These are phyloP conservation scores for Saimiri boliviensis DNA, from an alignment of 2,113 vertebrate genomes.

Conservation along the genomic window DNA sequence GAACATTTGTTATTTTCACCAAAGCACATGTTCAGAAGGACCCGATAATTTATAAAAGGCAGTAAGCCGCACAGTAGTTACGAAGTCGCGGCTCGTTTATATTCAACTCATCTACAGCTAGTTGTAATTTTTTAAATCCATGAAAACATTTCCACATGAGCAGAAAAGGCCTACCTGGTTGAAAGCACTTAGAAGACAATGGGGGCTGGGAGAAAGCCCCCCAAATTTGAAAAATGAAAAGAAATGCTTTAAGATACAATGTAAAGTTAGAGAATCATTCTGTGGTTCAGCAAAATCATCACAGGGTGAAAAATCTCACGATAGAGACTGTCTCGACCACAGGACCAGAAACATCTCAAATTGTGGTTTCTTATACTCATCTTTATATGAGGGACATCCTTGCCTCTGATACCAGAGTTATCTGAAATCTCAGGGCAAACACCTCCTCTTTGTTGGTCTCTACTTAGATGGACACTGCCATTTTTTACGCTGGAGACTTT, in stretches of 20 bases:
- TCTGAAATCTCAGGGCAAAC: neutral
- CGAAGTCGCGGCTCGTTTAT: neutral
- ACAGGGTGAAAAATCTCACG: neutral
- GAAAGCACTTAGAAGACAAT: neutral
- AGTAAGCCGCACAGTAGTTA: neutral
- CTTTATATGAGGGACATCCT: neutral
- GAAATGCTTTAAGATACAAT: neutral
- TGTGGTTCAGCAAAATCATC: neutral
- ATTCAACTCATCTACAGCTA: neutral
- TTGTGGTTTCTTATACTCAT: neutral
- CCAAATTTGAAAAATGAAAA: neutral
- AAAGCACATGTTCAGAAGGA: neutral
- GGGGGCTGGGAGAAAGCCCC: neutral
- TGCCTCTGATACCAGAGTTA: neutral
- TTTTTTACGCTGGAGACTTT: neutral
- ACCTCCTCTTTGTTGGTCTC: neutral
- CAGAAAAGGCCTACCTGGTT: neutral
- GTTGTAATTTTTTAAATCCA: neutral
- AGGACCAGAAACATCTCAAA: neutral
- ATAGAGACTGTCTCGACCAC: neutral
- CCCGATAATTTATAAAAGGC: neutral
- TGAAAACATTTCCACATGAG: neutral
- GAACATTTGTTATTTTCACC: neutral
- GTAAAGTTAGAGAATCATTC: neutral
- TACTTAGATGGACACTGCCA: neutral